Evolutionary conservation across 2,113 vertebrate species (phyloP).

Genomic region (Nematolebias whitei): DNA sequence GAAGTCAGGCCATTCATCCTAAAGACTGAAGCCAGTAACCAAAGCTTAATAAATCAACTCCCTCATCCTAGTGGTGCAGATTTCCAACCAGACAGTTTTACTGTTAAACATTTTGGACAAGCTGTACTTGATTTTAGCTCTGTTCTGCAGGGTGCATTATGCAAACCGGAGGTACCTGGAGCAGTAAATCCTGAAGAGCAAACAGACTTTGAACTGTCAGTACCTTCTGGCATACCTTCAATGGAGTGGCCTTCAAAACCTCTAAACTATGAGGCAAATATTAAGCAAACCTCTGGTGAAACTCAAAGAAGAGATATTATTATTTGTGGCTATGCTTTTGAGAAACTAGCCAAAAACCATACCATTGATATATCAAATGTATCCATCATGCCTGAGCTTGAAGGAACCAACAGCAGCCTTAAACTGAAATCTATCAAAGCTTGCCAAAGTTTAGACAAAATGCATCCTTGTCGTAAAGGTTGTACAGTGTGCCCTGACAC

Average conservation of each 20-base stretch:
- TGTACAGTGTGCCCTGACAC: conserved; percentile 4
- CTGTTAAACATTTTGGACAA: conserved; percentile 86
- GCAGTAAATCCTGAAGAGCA: conserved; percentile 58
- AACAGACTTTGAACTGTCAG: conserved; percentile 44
- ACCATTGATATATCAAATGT: conserved; percentile 18
- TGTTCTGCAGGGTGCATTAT: conserved; percentile 86
- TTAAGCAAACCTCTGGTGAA: conserved; percentile 22
- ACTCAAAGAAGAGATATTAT: conserved; percentile 5
- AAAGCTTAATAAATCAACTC: conserved; percentile 27
- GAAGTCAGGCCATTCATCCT: conserved; percentile 7
- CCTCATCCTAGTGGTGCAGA: conserved; percentile 63
- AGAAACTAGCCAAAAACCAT: conserved; percentile 18
- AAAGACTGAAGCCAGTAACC: conserved; percentile 11
- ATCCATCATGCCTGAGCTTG: conserved; percentile 21
- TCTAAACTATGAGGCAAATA: conserved; percentile 14
- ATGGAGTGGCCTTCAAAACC: conserved; percentile 34
- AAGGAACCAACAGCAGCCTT: conserved; percentile 42
- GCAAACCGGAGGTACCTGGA: conserved; percentile 83
- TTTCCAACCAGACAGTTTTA: conserved; percentile 81
- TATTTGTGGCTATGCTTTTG: background rate
- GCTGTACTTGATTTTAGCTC: conserved; percentile 88
- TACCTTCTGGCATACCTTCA: conserved; percentile 29
- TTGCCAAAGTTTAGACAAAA: conserved; percentile 24
- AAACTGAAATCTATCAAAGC: conserved; percentile 28
- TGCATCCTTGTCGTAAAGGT: conserved; percentile 6